Conservation (phyloP, 2,113 vertebrate genomes). For the Naja naja region DNA sequence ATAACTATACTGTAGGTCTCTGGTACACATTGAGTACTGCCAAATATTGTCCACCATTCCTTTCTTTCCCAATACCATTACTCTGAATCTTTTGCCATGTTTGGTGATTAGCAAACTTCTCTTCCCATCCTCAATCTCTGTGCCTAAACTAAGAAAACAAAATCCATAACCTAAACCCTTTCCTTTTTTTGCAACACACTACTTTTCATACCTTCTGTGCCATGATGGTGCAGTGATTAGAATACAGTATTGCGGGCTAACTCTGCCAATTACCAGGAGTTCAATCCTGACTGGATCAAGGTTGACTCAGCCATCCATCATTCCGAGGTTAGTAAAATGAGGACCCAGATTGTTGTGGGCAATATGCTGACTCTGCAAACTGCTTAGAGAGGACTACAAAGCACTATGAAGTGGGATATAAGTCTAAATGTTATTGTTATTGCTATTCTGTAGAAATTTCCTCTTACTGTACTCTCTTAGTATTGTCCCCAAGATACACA, state of each 20-base stretch:
- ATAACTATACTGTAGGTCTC: not conserved
- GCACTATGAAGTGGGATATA: not conserved
- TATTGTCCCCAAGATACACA: not conserved
- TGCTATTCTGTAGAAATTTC: not conserved
- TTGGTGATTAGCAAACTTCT: no score
- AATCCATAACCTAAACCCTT: not conserved
- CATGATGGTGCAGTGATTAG: not conserved
- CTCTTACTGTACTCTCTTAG: not conserved
- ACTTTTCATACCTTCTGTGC: not conserved
- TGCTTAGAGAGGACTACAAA: not conserved
- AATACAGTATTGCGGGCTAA: not conserved
- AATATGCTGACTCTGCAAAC: not conserved
- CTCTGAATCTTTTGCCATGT: not conserved
- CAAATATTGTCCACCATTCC: not conserved
- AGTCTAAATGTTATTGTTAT: not conserved
- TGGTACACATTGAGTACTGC: not conserved
- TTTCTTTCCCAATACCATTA: not conserved
- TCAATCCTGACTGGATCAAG: not conserved
- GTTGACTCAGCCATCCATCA: not conserved
- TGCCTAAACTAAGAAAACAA: not conserved
- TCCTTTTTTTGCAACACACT: not conserved
- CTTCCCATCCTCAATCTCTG: not conserved
- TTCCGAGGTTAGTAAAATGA: not conserved
- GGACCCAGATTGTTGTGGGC: not conserved
- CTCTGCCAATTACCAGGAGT: not conserved